These are phyloP conservation scores for Chloromyia formosa DNA, from an alignment of 2,888 invertebrate species.

Conservation along the genomic window DNA sequence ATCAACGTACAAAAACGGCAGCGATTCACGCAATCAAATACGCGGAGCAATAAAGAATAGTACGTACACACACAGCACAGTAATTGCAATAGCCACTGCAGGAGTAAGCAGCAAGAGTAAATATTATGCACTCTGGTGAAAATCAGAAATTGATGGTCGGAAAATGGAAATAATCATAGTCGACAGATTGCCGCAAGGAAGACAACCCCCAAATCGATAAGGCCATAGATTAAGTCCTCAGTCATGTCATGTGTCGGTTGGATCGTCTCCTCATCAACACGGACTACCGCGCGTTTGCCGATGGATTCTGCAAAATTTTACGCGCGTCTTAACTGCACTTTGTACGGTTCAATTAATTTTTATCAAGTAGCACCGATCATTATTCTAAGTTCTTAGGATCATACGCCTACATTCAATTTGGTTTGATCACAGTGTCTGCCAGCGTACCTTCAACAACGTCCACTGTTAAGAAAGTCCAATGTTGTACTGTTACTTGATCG, in stretches of 20 bases:
- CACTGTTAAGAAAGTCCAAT: conserved; percentile 38
- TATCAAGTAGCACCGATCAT: no score
- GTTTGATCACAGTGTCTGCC: neutral
- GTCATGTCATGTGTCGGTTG: neutral
- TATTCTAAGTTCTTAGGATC: no score
- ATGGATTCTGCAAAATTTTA: neutral
- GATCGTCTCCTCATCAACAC: neutral
- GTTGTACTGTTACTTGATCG: conserved; percentile 40
- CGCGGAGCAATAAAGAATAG: neutral
- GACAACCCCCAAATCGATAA: neutral
- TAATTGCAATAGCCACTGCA: conserved; percentile 3
- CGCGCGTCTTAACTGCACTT: neutral
- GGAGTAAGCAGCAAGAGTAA: neutral
- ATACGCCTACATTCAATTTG: neutral
- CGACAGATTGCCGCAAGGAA: neutral
- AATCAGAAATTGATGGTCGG: conserved; percentile 17
- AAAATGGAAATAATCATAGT: conserved; percentile 11
- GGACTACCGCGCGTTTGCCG: neutral
- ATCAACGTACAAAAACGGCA: neutral
- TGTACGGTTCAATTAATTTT: no score
- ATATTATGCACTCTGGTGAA: conserved; percentile 11
- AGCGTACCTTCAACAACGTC: conserved; percentile 31
- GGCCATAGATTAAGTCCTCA: neutral
- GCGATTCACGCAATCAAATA: neutral
- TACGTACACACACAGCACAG: conserved; percentile 1